These are phyloP conservation scores for Metopia argyrocephala DNA, from an alignment of 2,888 invertebrate genomes.

Conservation along the genomic window DNA sequence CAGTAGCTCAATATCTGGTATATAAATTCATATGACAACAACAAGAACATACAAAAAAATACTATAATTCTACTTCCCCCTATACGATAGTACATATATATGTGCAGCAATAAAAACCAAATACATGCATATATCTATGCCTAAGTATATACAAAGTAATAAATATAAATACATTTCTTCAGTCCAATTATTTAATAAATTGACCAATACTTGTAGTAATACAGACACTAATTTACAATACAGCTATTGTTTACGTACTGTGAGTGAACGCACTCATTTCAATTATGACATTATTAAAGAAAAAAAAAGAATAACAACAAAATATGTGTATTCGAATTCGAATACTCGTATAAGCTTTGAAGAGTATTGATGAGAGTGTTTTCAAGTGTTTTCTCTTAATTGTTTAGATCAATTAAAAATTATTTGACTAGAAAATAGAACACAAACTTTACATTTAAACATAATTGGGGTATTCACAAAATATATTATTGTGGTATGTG, in stretches of 20 bases:
- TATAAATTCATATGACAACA: too few relatives aligned
- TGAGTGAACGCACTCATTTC: too few relatives aligned
- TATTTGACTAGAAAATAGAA: background rate
- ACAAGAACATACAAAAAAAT: too few relatives aligned
- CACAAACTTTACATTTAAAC: too few relatives aligned
- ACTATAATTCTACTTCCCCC: too few relatives aligned
- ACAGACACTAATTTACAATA: background rate
- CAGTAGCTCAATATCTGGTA: background rate
- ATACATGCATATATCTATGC: too few relatives aligned
- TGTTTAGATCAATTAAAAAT: background rate
- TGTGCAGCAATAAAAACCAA: too few relatives aligned
- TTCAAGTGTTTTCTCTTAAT: background rate
- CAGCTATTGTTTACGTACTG: too few relatives aligned
- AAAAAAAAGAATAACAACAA: too few relatives aligned
- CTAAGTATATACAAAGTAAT: background rate
- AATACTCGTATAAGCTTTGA: background rate
- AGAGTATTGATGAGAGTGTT: background rate
- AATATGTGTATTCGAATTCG: background rate
- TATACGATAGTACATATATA: background rate
- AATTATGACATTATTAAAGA: too few relatives aligned
- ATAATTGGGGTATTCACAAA: too few relatives aligned
- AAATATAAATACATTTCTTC: background rate
- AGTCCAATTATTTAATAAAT: constrained; percentile 45
- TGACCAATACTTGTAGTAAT: constrained; percentile 21
- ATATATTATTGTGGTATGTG: too few relatives aligned